Evolutionary conservation across 2,113 vertebrate genomes (phyloP).

Genomic region (Theristicus caerulescens): DNA sequence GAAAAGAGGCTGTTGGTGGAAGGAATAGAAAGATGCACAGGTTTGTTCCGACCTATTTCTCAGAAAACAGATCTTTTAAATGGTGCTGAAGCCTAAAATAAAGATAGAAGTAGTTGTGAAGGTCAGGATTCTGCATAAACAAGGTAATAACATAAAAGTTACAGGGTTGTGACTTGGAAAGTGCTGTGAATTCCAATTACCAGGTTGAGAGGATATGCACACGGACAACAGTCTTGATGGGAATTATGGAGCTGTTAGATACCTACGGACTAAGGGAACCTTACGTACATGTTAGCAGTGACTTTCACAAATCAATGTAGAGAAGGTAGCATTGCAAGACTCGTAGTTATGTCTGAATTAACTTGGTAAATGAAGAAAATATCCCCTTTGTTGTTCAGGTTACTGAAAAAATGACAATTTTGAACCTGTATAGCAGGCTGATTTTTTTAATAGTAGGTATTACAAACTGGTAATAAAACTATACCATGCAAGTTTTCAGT

Average conservation of each 20-base stretch:
- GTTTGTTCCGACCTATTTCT: neutral
- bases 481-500: neutral
- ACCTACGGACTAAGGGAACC: neutral
- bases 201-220: neutral
- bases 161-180: neutral
- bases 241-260: neutral
- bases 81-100: neutral
- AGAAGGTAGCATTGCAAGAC: neutral
- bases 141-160: neutral
- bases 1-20: neutral
- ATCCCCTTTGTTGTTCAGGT: neutral
- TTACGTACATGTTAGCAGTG: neutral
- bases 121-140: neutral
- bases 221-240: neutral
- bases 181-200: neutral
- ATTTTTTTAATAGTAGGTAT: neutral
- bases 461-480: neutral
- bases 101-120: neutral
- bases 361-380: neutral
- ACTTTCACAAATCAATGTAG: neutral
- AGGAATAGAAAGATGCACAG: neutral
- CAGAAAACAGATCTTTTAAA: neutral
- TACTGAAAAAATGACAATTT: neutral
- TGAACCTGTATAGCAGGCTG: neutral
- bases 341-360: neutral